phyloP scores from a whole-genome alignment of 2,113 vertebrate species.

The Aspidoscelis tigris region DNA sequence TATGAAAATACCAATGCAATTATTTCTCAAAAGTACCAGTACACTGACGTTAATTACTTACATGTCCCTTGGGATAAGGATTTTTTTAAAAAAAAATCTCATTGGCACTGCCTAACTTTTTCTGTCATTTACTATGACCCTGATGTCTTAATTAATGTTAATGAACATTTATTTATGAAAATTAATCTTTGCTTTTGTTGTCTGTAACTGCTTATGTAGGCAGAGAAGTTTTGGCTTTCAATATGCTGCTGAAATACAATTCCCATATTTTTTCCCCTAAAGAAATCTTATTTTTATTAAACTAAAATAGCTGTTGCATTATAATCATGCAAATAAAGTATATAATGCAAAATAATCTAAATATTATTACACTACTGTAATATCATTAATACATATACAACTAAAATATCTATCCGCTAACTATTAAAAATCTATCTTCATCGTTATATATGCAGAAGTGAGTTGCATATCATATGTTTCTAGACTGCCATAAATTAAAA shows the following conservation, averaged over 20 bases:
- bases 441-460: too few species aligned
- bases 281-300: too few species aligned
- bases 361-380: too few species aligned
- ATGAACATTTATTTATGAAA: neutral
- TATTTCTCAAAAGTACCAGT: neutral
- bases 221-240: too few species aligned
- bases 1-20: constrained; percentile 4
- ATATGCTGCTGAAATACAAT: neutral
- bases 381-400: too few species aligned
- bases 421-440: too few species aligned
- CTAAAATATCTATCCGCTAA: too few species aligned
- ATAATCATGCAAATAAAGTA: too few species aligned
- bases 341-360: too few species aligned
- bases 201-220: neutral
- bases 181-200: neutral
- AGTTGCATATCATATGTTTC: too few species aligned
- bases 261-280: neutral
- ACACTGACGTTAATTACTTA: constrained; percentile 8
- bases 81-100: neutral
- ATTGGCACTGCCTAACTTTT: constrained; percentile 11
- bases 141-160: neutral
- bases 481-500: too few species aligned
- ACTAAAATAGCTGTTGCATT: too few species aligned
- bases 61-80: constrained; percentile 11
- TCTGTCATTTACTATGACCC: neutral